These are phyloP conservation scores for Drosophila rubida DNA, from an alignment of 2,888 invertebrate genomes.

Conservation along the genomic window DNA sequence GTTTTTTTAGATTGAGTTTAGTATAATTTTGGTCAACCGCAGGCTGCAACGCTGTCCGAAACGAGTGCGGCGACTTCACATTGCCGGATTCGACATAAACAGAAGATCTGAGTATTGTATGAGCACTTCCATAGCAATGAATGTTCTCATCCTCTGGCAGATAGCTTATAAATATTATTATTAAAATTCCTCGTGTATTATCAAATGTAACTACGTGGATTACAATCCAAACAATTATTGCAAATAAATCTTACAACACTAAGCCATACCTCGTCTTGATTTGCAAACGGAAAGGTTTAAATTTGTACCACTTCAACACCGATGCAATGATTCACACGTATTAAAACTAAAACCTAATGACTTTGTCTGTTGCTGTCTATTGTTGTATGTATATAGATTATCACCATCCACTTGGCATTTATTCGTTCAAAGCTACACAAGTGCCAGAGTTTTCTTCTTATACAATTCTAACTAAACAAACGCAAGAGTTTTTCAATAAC, in stretches of 20 bases:
- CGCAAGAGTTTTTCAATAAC: constrained; percentile 22
- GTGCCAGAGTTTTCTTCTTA: constrained; percentile 26
- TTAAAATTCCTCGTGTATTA: constrained; percentile 14
- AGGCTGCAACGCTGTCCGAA: constrained; percentile 41
- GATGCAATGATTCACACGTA: too few relatives aligned
- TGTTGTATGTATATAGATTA: constrained; percentile 37
- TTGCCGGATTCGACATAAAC: constrained; percentile 57
- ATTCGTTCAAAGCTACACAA: constrained; percentile 44
- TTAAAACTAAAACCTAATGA: too few relatives aligned
- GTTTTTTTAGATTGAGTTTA: constrained; percentile 57
- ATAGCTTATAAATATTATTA: constrained; percentile 61
- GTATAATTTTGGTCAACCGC: constrained; percentile 41
- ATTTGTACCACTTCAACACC: too few relatives aligned
- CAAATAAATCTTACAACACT: too few relatives aligned
- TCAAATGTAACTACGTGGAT: too few relatives aligned
- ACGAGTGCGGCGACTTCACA: constrained; percentile 42
- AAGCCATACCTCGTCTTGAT: too few relatives aligned
- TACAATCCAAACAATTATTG: too few relatives aligned
- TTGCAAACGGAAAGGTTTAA: too few relatives aligned
- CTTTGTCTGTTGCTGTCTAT: neutral
- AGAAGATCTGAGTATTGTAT: constrained; percentile 15
- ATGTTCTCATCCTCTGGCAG: constrained; percentile 59
- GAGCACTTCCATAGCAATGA: constrained; percentile 30
- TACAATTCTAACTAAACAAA: constrained; percentile 64
- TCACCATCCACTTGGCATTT: constrained; percentile 63